Base-by-base conservation (phyloP, 2,113 vertebrate species). In the Bufo gargarizans region DNA sequence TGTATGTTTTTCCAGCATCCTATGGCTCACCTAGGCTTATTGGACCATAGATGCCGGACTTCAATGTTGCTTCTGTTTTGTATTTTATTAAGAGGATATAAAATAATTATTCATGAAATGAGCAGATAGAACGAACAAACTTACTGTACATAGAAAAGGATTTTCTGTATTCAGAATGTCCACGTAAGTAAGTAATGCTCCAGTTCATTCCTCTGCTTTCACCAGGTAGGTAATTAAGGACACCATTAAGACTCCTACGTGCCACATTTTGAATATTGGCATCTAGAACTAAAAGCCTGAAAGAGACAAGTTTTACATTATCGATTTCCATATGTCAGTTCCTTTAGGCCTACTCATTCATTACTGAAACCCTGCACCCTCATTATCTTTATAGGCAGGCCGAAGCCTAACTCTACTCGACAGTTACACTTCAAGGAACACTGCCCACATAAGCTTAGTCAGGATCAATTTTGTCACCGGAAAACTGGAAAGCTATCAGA, bases 301-400 rank as follows among this genome's bases (percentile, higher is more conserved):
- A 69, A 76, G 17, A 65, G 61, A 80, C 61, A 79, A 43, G 47
- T 87, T 87, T 87, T 80, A 56, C 86, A 71, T 87, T 87, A 79
- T 87, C 33, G 86, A 87, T 87, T 87, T 69, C 76, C 77, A 80
- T 63, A 78, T 87, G 86, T 87, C 86, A 87, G 50, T 80, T 87
- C 19, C 86, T 71, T 53, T 87, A 33, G 71, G 77, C 50, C 49
- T 69, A 50, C 86, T 87, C 86, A 87, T 87, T 80, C 61, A 80
- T 87, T 87, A 87, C 77, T 20, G 65, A 80, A 71, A 12, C 63
- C 22, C 61, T 58, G 77, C 61, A 22, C 77, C 59, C 55, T 80
- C 61, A 87, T 80, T 87, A 78, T 80, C 76, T 80, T 80, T 78
- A 86, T 78, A 79, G 59, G n/a, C 49, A 69, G 74, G 58, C 61